Evolutionary conservation across 2,113 vertebrate genomes (phyloP), one percentile per base, ranked within the genome.

Genomic region (Perognathus longimembris): DNA sequence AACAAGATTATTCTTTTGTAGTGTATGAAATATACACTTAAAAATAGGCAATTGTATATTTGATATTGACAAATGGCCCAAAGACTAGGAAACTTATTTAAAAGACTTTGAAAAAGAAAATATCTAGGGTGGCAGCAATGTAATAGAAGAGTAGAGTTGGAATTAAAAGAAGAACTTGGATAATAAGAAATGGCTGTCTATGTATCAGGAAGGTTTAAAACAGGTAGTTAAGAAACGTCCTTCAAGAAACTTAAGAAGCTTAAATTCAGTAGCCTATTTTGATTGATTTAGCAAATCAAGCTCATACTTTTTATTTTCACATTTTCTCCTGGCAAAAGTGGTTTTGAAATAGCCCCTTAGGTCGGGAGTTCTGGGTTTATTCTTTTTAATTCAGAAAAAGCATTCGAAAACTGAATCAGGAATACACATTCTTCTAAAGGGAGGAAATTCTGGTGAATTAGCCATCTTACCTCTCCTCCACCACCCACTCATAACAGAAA

Each of bases 21-120:
- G 96, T 38, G 32, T 93, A 75, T 74, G 61, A 36, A 40, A 34
- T n/a, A 12, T 42, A 92, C 94, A 97, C 97, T 97, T 95, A 96
- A 97, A 94, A 98, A 98, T 95, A 97, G 97, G 93, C 94, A 63
- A 77, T 45, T 66, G 28, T 81, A 84, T 88, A 92, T 84, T 90
- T 98, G 98, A 98, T 97, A 96, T 96, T 98, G 98, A 98, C 97
- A 98, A 98, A 98, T 98, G 98, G 96, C 94, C 81, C 93, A 96
- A 96, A 97, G 97, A 98, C 94, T 92, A 90, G 93, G 97, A 98
- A 98, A 98, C 96, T 97, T 92, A 98, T 98, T 98, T 98, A 98
- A 97, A 97, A 98, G 97, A 98, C 96, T 98, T 97, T 94, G 97
- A 98, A 97, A 93, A 45, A 36, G 15, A 67, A 92, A 91, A 80